A percentile compares a stretch with the other conserved stretches of the same genome.
phyloP scores from a whole-genome alignment of 2,797 vertebrate species.

The Acestrorhynchus altus region DNA sequence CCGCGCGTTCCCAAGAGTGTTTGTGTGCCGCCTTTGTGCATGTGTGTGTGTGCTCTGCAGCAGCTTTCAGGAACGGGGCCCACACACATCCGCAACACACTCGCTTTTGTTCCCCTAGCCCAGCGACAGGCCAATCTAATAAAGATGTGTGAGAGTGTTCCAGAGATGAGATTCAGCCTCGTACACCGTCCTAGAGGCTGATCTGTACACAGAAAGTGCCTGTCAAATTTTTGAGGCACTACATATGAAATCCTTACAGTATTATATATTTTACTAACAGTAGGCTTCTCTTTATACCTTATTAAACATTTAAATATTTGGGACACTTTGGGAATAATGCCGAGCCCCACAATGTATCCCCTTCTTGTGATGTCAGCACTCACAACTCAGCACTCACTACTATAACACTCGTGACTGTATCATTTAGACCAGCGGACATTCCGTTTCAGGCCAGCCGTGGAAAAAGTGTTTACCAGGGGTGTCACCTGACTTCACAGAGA shows the following conservation, averaged over 20 bases:
- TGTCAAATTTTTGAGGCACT: not conserved
- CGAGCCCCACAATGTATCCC: too few species aligned
- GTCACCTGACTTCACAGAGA: too few species aligned
- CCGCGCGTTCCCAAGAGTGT: constrained; percentile 60
- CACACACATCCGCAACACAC: constrained; percentile 66
- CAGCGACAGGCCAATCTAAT: constrained; percentile 72
- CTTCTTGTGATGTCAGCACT: too few species aligned
- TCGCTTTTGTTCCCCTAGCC: constrained; percentile 69
- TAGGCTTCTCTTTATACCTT: too few species aligned
- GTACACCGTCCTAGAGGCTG: constrained; percentile 31
- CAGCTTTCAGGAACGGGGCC: constrained; percentile 69
- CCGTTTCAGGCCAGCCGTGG: too few species aligned
- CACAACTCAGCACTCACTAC: too few species aligned
- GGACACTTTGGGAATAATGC: too few species aligned
- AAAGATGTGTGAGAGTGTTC: constrained; percentile 68
- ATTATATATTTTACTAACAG: too few species aligned
- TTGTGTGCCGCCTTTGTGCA: constrained; percentile 53
- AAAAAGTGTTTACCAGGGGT: too few species aligned
- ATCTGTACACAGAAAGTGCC: not conserved
- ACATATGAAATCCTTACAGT: not conserved
- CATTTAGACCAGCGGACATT: too few species aligned
- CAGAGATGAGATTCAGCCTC: constrained; percentile 57
- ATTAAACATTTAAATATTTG: too few species aligned
- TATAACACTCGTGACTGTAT: too few species aligned
- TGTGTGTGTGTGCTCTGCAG: constrained; percentile 45